Percentiles rank a stretch among this genome's conserved stretches.
These are phyloP conservation scores for Phaethornis superciliosus DNA, from an alignment of 2,113 vertebrate genomes.

Conservation along the genomic window DNA sequence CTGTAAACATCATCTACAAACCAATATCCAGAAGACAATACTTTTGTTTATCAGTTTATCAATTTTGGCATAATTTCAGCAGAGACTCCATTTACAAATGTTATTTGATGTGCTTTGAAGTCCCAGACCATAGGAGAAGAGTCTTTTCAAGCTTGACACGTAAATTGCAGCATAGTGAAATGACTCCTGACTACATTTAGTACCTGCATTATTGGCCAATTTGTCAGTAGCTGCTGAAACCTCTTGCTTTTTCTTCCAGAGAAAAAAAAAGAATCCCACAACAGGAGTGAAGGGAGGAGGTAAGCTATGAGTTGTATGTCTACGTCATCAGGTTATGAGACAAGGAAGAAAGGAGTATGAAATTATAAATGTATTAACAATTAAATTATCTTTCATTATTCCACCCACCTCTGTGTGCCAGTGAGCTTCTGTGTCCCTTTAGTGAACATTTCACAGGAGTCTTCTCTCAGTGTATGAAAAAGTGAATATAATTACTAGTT, in stretches of 20 bases:
- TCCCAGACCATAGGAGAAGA: neutral
- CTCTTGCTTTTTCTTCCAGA: neutral
- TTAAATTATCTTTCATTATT: neutral
- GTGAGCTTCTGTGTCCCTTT: neutral
- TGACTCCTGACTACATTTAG: slow-evolving; percentile 37
- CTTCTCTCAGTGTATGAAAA: neutral
- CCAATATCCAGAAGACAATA: neutral
- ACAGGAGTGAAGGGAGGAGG: neutral
- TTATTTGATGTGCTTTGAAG: slow-evolving; percentile 3
- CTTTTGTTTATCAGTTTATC: slow-evolving; percentile 8
- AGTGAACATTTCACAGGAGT: neutral
- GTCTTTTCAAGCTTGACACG: slow-evolving; percentile 40
- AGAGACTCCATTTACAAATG: slow-evolving; percentile 39
- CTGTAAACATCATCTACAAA: neutral
- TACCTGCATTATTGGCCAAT: slow-evolving; percentile 61
- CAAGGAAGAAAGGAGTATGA: neutral
- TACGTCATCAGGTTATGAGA: neutral
- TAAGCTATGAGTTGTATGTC: neutral
- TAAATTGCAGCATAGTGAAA: slow-evolving; percentile 54
- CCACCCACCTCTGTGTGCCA: neutral
- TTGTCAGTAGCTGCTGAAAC: slow-evolving; percentile 55
- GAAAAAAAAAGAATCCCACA: neutral
- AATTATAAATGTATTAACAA: neutral
- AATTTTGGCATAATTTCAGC: neutral
- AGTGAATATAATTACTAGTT: neutral